These are phyloP conservation scores for Macaria notata DNA, from an alignment of 2,888 invertebrate species.

Conservation along the genomic window DNA sequence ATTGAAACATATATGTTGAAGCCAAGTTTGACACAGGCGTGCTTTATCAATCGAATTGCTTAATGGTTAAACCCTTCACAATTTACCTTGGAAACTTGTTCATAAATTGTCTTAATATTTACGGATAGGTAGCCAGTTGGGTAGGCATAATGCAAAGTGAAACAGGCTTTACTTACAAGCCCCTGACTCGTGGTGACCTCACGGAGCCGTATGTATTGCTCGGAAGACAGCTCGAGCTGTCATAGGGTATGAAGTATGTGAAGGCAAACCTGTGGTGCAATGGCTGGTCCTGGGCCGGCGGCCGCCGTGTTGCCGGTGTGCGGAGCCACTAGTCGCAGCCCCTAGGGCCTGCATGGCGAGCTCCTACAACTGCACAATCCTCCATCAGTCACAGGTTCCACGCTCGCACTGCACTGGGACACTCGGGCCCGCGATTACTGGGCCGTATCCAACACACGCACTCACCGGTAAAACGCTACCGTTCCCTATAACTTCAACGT, in stretches of 20 bases:
- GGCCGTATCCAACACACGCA: slow-evolving; percentile 70
- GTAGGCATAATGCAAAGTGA: slow-evolving; percentile 34
- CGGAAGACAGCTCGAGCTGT: no score
- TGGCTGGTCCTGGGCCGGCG: slow-evolving; percentile 62
- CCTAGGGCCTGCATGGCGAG: slow-evolving; percentile 68
- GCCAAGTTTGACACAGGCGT: slow-evolving; percentile 32
- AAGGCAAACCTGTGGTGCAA: slow-evolving; percentile 69
- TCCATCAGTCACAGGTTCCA: slow-evolving; percentile 66
- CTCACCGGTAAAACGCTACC: slow-evolving; percentile 62
- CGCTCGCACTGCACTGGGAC: slow-evolving; percentile 45
- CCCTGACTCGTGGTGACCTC: slow-evolving; percentile 10
- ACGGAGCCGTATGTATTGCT: not conserved
- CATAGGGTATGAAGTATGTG: no score
- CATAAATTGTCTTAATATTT: slow-evolving; percentile 43
- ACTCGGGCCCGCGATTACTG: slow-evolving; percentile 56
- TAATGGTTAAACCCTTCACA: slow-evolving; percentile 58
- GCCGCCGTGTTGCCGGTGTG: slow-evolving; percentile 74
- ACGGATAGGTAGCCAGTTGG: slow-evolving; percentile 25
- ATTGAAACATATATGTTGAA: slow-evolving; percentile 27
- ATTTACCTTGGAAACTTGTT: slow-evolving; percentile 61
- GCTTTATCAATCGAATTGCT: slow-evolving; percentile 41
- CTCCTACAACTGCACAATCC: slow-evolving; percentile 59
- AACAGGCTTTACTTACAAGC: slow-evolving; percentile 23
- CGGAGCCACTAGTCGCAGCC: slow-evolving; percentile 61
- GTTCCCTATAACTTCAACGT: slow-evolving; percentile 56